Conservation (phyloP, 2,888 invertebrate species). For the Melipona beecheii region DNA sequence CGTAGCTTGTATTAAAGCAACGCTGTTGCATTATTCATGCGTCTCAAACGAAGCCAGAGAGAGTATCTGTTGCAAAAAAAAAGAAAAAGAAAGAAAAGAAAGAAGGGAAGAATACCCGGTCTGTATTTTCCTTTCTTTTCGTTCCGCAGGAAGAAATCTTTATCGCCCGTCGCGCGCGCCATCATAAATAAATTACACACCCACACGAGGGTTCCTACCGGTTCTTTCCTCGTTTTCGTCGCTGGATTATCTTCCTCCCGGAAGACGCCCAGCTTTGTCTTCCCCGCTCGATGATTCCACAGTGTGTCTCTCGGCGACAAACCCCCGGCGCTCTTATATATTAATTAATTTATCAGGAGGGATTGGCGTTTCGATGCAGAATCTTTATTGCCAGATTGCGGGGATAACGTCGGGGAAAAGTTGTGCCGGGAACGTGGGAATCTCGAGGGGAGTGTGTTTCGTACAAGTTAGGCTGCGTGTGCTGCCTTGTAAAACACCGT, state of each 20-base stretch:
- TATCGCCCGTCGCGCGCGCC: constrained; percentile 47
- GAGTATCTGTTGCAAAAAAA: constrained; percentile 31
- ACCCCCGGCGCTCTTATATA: constrained; percentile 26
- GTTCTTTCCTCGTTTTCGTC: constrained; percentile 39
- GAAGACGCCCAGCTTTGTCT: constrained; percentile 20
- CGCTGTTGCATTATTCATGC: constrained; percentile 63
- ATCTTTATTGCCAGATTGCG: background rate
- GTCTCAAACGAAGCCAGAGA: constrained; percentile 29
- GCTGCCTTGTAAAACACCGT: background rate
- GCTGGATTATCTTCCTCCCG: constrained; percentile 34
- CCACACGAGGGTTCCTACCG: constrained; percentile 23
- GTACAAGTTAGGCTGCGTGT: background rate
- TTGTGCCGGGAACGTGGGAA: background rate
- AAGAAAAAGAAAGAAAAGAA: too few relatives aligned
- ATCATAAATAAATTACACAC: constrained; percentile 69
- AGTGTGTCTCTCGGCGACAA: constrained; percentile 7
- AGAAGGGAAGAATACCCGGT: too few relatives aligned
- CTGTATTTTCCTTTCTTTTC: constrained; percentile 46
- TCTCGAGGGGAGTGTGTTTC: background rate
- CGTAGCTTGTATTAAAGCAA: constrained; percentile 30
- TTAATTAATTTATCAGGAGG: constrained; percentile 49
- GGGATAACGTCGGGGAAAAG: background rate
- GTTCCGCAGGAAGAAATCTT: constrained; percentile 52
- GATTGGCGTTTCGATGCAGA: constrained; percentile 13
- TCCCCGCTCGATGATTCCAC: constrained; percentile 39